phyloP scores from a whole-genome alignment of 64 coral and sea anemone genomes.

The Montipora sp. region DNA sequence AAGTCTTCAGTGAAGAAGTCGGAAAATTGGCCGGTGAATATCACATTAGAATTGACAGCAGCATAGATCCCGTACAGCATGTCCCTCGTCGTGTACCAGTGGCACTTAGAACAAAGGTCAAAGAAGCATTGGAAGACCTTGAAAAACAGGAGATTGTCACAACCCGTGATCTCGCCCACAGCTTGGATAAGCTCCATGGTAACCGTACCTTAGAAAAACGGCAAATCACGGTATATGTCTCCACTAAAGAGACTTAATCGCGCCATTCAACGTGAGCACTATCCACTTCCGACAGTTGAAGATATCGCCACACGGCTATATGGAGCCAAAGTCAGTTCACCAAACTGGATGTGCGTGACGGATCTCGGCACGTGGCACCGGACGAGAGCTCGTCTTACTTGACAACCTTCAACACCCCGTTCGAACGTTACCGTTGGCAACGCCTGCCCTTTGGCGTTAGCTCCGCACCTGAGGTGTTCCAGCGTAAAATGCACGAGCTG shows the following conservation, averaged over 20 bases:
- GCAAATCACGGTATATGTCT: no score
- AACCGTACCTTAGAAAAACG: not conserved
- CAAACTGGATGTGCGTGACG: slow-evolving; percentile 14
- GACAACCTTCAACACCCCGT: no score
- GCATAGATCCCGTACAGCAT: not conserved
- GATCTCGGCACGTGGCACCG: slow-evolving; percentile 26
- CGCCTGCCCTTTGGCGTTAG: slow-evolving; percentile 6
- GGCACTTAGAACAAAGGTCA: no score
- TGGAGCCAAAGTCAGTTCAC: slow-evolving; percentile 53
- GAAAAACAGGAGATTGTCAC: no score
- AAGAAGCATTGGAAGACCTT: no score
- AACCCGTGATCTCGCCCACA: no score
- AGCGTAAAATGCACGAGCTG: no score
- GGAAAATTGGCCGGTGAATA: slow-evolving; percentile 20
- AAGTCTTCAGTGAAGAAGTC: slow-evolving; percentile 15
- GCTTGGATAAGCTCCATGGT: no score
- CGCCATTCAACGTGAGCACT: no score
- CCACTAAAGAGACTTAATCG: no score
- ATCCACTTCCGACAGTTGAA: slow-evolving; percentile 33
- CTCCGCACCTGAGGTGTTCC: not conserved
- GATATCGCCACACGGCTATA: slow-evolving; percentile 31
- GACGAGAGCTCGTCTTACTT: slow-evolving; percentile 19
- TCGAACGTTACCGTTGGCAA: no score
- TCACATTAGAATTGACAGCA: not conserved
- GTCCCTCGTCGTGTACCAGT: not conserved